Percentiles rank a stretch among this genome's conserved stretches.
These are phyloP conservation scores for Acinonyx jubatus DNA, from an alignment of 2,113 vertebrate species.

Conservation along the genomic window DNA sequence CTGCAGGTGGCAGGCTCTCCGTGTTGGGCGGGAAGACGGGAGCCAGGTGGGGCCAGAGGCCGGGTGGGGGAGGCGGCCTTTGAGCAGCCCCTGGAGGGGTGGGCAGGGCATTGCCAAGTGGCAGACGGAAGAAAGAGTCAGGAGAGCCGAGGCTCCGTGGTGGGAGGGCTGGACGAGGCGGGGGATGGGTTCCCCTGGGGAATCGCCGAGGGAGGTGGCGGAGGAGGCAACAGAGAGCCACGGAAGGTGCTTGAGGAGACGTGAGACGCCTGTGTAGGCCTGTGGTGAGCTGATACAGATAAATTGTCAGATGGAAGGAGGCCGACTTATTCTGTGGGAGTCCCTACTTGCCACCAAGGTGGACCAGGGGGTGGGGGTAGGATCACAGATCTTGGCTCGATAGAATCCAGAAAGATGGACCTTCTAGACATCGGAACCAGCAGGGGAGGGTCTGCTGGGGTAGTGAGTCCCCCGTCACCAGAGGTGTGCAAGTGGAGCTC, in stretches of 20 bases:
- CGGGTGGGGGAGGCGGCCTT: neutral
- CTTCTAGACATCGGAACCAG: neutral
- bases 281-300: neutral
- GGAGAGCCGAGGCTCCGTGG: too few relatives aligned
- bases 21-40: neutral
- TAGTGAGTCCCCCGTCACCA: neutral
- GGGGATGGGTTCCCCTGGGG: neutral
- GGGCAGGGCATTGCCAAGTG: neutral
- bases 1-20: neutral
- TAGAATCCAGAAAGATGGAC: neutral
- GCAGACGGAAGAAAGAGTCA: neutral
- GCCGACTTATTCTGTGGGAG: neutral
- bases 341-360: neutral
- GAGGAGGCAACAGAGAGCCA: neutral
- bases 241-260: neutral
- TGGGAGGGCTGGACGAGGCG: neutral
- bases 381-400: neutral
- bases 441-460: fast-evolving
- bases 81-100: neutral
- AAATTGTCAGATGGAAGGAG: neutral
- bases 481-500: neutral
- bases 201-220: neutral
- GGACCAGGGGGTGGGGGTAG: neutral
- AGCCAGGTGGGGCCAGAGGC: neutral
- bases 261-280: fast-evolving